These are phyloP conservation scores for Kryptolebias ocellatus DNA, from an alignment of 2,797 vertebrate genomes.

Conservation along the genomic window DNA sequence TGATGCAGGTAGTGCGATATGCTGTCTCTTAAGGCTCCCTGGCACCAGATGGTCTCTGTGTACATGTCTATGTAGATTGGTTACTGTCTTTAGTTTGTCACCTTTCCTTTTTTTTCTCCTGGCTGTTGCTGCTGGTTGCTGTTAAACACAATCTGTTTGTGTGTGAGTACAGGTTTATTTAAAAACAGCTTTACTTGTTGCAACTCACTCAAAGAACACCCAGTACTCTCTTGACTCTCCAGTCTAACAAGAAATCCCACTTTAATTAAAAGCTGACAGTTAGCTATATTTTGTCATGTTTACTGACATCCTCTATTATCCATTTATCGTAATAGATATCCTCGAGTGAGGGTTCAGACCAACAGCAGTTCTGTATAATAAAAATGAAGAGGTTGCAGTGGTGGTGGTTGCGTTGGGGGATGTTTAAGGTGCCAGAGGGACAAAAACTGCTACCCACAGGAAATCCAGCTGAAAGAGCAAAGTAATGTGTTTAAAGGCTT, in stretches of 20 bases:
- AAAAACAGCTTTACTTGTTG: constrained; percentile 22
- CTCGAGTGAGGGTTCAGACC: constrained; percentile 8
- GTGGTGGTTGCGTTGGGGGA: not conserved
- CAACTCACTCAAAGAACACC: constrained; percentile 16
- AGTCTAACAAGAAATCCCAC: constrained; percentile 20
- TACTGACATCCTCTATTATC: constrained; percentile 7
- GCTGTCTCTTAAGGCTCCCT: constrained; percentile 28
- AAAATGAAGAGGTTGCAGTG: not conserved
- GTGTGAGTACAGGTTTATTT: constrained; percentile 30
- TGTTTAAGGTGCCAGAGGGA: no score
- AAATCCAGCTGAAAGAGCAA: no score
- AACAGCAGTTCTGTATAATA: constrained; percentile 1
- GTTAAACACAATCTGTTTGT: constrained; percentile 51
- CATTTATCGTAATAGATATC: constrained; percentile 8
- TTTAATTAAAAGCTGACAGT: constrained; percentile 20
- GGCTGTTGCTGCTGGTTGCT: constrained; percentile 3
- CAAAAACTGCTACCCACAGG: no score
- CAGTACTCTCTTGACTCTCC: constrained; percentile 16
- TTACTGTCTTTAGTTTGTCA: constrained; percentile 43
- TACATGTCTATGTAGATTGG: constrained; percentile 23
- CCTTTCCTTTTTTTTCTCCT: constrained; percentile 28
- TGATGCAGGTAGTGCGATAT: constrained; percentile 56
- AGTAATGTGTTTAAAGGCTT: no score
- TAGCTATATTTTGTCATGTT: constrained; percentile 28
- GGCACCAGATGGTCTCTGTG: constrained; percentile 60